Conservation (phyloP, 2,888 invertebrate species). For the Ormyrus rosae region DNA sequence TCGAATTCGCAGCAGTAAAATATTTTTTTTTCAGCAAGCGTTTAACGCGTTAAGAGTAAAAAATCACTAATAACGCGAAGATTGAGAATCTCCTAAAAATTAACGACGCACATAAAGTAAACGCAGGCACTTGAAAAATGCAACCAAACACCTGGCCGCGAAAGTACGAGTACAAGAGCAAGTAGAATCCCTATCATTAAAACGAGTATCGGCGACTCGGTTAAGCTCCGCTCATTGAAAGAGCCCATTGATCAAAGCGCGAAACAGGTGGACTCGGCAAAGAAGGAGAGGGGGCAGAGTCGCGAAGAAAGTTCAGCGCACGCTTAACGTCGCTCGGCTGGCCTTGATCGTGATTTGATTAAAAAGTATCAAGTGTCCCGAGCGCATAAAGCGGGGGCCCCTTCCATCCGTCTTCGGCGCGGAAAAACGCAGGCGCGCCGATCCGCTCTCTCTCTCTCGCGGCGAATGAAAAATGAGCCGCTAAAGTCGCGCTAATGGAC, state of each 20-base stretch:
- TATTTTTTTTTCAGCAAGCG: too few relatives aligned
- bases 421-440: slow-evolving; percentile 13
- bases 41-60: too few relatives aligned
- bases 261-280: slow-evolving; percentile 24
- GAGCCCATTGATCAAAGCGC: background rate
- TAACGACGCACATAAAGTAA: too few relatives aligned
- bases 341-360: slow-evolving; percentile 58
- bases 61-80: too few relatives aligned
- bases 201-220: too few relatives aligned
- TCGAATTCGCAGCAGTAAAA: too few relatives aligned
- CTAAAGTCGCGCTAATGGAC: slow-evolving; percentile 61
- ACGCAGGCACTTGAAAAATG: too few relatives aligned
- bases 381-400: background rate
- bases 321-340: slow-evolving; percentile 24
- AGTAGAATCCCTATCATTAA: too few relatives aligned
- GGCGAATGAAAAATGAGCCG: slow-evolving; percentile 63
- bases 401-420: too few relatives aligned
- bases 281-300: background rate
- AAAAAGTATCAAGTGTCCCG: slow-evolving; percentile 40
- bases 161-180: too few relatives aligned
- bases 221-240: background rate
- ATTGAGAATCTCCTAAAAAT: too few relatives aligned
- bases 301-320: slow-evolving; percentile 5
- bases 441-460: background rate
- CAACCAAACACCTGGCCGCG: too few relatives aligned